Evolutionary conservation across 2,113 vertebrate genomes (phyloP).

Genomic region (Thomomys bottae): DNA sequence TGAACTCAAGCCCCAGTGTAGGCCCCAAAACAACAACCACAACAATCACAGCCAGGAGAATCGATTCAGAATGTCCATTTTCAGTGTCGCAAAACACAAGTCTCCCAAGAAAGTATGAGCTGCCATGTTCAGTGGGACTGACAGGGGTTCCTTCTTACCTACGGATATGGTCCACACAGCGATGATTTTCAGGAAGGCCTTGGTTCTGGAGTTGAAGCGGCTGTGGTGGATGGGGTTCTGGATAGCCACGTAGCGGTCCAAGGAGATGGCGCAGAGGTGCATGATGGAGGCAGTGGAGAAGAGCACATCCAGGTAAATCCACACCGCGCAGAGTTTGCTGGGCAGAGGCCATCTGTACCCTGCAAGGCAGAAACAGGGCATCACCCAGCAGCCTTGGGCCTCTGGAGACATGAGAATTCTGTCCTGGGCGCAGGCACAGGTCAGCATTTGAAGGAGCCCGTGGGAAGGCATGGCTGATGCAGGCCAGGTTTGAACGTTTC

Average conservation of each 20-base stretch:
- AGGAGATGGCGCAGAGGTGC: constrained; percentile 97
- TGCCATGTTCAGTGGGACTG: constrained; percentile 43
- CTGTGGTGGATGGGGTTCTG: constrained; percentile 96
- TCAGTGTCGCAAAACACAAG: constrained; percentile 32
- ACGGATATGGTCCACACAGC: constrained; percentile 97
- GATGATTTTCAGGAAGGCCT: constrained; percentile 95
- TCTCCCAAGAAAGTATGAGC: constrained; percentile 58
- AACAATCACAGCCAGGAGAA: neutral
- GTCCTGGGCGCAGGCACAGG: neutral
- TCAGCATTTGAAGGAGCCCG: neutral
- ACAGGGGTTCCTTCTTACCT: constrained; percentile 86
- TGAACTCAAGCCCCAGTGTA: no score
- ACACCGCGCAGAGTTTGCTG: constrained; percentile 91
- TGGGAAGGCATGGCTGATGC: neutral
- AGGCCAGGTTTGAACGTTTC: neutral
- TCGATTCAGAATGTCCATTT: constrained; percentile 14
- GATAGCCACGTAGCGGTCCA: constrained; percentile 98
- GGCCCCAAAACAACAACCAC: no score
- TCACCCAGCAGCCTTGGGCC: neutral
- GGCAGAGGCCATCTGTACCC: constrained; percentile 96
- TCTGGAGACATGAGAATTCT: neutral
- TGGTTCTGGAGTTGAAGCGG: constrained; percentile 96
- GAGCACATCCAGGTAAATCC: constrained; percentile 98
- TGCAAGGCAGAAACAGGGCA: constrained; percentile 72
- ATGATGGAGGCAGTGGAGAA: constrained; percentile 99